Conservation (phyloP, 2,888 invertebrate genomes). For the Ethmia dodecea region DNA sequence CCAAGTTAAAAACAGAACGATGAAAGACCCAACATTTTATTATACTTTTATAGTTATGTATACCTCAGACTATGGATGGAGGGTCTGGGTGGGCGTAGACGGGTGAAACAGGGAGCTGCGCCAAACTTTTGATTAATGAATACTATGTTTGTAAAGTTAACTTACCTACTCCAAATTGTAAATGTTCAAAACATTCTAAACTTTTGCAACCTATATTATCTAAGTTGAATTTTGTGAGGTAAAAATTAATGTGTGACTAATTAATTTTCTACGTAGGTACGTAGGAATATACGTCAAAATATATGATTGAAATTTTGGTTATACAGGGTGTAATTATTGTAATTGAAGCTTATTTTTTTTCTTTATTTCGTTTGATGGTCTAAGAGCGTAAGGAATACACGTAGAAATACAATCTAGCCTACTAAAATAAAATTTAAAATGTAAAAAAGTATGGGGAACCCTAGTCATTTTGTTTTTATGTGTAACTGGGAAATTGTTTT, state of each 20-base stretch:
- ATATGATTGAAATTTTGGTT: too few relatives aligned
- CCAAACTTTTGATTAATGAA: conserved; percentile 78
- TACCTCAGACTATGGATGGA: neutral
- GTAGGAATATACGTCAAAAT: too few relatives aligned
- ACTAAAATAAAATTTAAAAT: too few relatives aligned
- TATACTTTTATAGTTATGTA: conserved; percentile 21
- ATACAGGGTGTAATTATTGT: too few relatives aligned
- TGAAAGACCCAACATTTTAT: conserved; percentile 46
- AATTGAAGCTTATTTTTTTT: too few relatives aligned
- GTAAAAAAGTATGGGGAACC: too few relatives aligned
- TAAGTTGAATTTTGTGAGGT: neutral
- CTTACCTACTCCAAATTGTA: conserved; percentile 55
- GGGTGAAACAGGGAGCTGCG: conserved; percentile 53
- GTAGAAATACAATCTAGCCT: too few relatives aligned
- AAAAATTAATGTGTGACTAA: conserved; percentile 3
- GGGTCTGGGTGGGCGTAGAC: conserved; percentile 30
- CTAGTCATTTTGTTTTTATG: too few relatives aligned
- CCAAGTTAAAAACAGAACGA: conserved; percentile 37
- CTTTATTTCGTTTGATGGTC: too few relatives aligned
- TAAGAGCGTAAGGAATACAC: too few relatives aligned
- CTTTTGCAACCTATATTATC: conserved; percentile 22
- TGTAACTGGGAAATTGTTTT: too few relatives aligned
- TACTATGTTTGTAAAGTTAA: conserved; percentile 69
- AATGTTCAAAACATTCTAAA: conserved; percentile 58
- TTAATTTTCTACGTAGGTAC: too few relatives aligned